Conservation (phyloP, 1,140 invertebrate species). For the Caerostris extrusa region DNA sequence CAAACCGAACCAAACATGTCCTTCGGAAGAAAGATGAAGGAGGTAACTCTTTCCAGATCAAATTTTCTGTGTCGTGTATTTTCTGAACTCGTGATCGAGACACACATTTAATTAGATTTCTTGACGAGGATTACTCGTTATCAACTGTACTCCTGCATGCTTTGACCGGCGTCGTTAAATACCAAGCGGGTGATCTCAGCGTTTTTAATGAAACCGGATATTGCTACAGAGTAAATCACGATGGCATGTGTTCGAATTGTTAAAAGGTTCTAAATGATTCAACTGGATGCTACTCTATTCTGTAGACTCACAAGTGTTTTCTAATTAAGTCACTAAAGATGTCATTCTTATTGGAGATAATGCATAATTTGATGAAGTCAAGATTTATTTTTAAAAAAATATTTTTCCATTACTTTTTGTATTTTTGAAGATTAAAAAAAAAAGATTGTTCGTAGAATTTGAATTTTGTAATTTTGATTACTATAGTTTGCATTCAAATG, state of each 20-base stretch:
- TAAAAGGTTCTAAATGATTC: no score
- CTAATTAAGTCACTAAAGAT: no score
- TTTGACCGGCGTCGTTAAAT: neutral
- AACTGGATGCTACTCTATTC: no score
- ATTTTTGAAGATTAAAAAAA: no score
- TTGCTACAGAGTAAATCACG: neutral
- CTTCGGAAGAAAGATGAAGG: neutral
- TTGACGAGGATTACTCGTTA: neutral
- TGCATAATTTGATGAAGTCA: no score
- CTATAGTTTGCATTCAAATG: no score
- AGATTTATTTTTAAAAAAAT: no score
- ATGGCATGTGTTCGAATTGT: neutral
- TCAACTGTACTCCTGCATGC: neutral
- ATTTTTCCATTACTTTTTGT: no score
- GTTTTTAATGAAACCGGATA: neutral
- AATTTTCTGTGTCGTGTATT: neutral
- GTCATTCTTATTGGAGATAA: no score
- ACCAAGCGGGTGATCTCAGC: neutral
- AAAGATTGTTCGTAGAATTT: no score
- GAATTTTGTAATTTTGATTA: no score
- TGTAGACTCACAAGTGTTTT: no score
- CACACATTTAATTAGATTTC: constrained; percentile 3
- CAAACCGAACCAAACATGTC: neutral
- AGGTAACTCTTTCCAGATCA: neutral
- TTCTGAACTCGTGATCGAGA: neutral